Base-by-base conservation (phyloP, 2,888 invertebrate genomes). In the Lymantria dispar region DNA sequence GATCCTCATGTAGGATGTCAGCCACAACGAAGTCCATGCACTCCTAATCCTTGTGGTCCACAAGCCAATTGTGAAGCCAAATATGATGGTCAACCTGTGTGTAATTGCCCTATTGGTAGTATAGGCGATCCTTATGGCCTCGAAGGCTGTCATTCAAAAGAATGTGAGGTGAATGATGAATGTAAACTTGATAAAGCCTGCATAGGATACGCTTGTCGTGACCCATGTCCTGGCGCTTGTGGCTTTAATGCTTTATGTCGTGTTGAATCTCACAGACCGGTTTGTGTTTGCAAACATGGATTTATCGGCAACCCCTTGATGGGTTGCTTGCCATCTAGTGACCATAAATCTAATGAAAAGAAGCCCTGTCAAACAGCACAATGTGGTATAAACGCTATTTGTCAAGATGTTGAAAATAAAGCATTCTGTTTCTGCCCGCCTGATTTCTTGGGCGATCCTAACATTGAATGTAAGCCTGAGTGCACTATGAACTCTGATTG, bases 401-500 rank as follows among this genome's bases (percentile, higher is more conserved):
- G 97, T 72, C 94, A 94, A 76, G 93, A 95, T 55, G 82, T 94
- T 45, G 93, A 92, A 43, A 93, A 94, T 52, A 89, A 94, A 64
- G 95, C 96, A 12, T 93, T 96, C 22, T 97, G 97, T 78, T 94
- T 95, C 0, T 97, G 97, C 73, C 85, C 95, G 43, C 93, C 94
- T 8, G 94, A 95, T 56, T 96, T 95, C 74, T 83, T 94, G 52
- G 97, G 97, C 9, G 95, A 97, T 87, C 97, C 97, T 3, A 94
- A 94, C 60, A 85, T 92, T 47, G 96, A 95, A 64, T 97, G 94
- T 76, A 93, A 93, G 73, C 95, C 96, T 22, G 96, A 97, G 85
- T 96, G 97, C 80, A 92, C 94, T n/a, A 93, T 95, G 68, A 96
- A 97, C 80, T 95, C 96, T 0, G 97, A 97, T 68, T 97, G 97